Evolutionary conservation across 2,888 invertebrate species (phyloP).

Genomic region (Eristalis pertinax): DNA sequence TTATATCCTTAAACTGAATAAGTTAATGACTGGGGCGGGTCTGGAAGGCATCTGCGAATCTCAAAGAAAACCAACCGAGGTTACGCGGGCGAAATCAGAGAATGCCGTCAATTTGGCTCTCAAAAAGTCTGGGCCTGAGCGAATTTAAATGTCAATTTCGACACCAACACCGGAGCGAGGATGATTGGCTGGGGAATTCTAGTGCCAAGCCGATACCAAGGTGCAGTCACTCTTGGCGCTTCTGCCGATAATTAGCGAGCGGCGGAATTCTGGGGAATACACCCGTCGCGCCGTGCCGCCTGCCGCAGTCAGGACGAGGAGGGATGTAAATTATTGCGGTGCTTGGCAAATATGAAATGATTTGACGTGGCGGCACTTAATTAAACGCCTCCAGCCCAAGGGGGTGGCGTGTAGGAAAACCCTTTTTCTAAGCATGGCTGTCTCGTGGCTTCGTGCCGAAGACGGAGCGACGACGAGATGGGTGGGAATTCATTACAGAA

Average conservation of each 20-base stretch:
- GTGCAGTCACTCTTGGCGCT: slow-evolving; percentile 34
- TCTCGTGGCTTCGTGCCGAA: background rate
- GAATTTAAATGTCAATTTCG: slow-evolving; percentile 62
- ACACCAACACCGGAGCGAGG: background rate
- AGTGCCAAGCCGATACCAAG: slow-evolving; percentile 23
- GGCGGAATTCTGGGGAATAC: slow-evolving; percentile 49
- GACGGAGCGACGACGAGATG: background rate
- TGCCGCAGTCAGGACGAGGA: background rate
- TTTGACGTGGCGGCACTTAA: slow-evolving; percentile 69
- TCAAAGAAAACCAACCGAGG: slow-evolving; percentile 12
- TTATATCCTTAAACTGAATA: slow-evolving; percentile 69
- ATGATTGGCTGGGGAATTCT: slow-evolving; percentile 1
- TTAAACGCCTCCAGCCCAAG: slow-evolving; percentile 55
- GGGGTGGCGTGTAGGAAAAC: slow-evolving; percentile 32
- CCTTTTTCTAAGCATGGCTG: slow-evolving; percentile 37
- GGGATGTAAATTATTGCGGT: slow-evolving; percentile 49
- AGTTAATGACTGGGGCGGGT: slow-evolving; percentile 56
- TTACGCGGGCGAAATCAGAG: slow-evolving; percentile 50
- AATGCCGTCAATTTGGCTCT: slow-evolving; percentile 58
- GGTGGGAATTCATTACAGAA: slow-evolving; percentile 63
- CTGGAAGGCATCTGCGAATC: background rate
- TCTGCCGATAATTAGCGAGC: slow-evolving; percentile 60
- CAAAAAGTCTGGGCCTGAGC: slow-evolving; percentile 44
- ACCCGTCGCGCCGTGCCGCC: background rate
- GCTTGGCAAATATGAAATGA: slow-evolving; percentile 68